Conservation (phyloP, 2,797 vertebrate genomes). For the Halcyon badia region DNA sequence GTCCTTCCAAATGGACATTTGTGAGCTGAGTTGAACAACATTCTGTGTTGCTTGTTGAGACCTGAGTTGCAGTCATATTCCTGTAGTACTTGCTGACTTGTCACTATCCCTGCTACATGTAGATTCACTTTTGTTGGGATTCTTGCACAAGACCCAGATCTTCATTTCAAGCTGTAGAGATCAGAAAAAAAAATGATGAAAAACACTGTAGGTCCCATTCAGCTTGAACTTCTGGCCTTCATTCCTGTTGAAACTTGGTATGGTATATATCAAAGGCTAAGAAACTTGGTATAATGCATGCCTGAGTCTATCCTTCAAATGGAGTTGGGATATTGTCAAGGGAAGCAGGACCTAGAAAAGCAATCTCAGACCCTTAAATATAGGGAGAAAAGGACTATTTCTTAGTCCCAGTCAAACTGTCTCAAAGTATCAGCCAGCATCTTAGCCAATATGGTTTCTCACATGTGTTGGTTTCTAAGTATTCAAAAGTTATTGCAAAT, state of each 20-base stretch:
- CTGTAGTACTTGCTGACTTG: neutral
- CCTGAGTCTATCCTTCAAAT: neutral
- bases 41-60: neutral
- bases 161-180: neutral
- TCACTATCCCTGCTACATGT: neutral
- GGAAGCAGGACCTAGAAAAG: neutral
- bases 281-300: neutral
- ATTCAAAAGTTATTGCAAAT: neutral
- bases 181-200: neutral
- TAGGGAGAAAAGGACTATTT: neutral
- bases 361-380: neutral
- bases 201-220: neutral
- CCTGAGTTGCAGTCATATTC: neutral
- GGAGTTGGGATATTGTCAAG: neutral
- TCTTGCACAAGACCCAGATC: neutral
- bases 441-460: neutral
- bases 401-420: neutral
- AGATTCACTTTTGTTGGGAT: neutral
- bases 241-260: neutral
- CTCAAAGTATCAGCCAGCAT: neutral
- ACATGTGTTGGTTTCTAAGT: neutral
- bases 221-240: neutral
- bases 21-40: neutral
- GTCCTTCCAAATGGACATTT: neutral
- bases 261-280: neutral